Conservation (phyloP, 2,113 vertebrate species). For the Actenoides hombroni region DNA sequence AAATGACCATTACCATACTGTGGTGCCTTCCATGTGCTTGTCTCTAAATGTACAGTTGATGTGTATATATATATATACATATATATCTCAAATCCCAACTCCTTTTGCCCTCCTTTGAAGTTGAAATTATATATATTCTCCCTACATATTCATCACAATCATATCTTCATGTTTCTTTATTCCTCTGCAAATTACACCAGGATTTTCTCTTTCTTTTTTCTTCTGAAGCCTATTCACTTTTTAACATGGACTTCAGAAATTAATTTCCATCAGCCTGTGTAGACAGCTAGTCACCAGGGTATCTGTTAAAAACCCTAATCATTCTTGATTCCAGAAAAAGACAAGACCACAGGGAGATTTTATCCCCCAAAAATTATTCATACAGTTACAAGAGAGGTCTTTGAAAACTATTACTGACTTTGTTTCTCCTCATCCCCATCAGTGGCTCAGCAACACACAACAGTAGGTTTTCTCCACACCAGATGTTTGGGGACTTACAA, state of each 20-base stretch:
- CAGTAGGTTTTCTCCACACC: conserved; percentile 8
- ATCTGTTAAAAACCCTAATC: neutral
- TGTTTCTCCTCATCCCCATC: neutral
- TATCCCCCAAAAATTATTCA: neutral
- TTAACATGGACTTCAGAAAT: neutral
- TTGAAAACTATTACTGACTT: neutral
- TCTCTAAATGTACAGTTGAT: neutral
- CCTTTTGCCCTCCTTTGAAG: neutral
- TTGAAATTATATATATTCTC: neutral
- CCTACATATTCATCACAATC: neutral
- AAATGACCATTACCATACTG: neutral
- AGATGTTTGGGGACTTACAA: conserved; percentile 56
- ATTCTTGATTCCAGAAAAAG: neutral
- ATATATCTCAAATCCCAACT: neutral
- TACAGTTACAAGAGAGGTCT: neutral
- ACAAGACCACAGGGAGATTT: neutral
- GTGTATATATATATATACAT: no score
- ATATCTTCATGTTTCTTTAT: neutral
- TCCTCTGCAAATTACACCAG: neutral
- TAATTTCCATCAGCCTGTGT: neutral
- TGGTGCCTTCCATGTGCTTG: neutral
- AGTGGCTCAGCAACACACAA: neutral
- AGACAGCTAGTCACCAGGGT: neutral
- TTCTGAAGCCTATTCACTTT: neutral
- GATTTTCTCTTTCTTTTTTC: neutral